A percentile compares a stretch with the other conserved stretches of the same genome.
phyloP scores from a whole-genome alignment of 2,797 vertebrate genomes.

The Anabacerthia variegaticeps region DNA sequence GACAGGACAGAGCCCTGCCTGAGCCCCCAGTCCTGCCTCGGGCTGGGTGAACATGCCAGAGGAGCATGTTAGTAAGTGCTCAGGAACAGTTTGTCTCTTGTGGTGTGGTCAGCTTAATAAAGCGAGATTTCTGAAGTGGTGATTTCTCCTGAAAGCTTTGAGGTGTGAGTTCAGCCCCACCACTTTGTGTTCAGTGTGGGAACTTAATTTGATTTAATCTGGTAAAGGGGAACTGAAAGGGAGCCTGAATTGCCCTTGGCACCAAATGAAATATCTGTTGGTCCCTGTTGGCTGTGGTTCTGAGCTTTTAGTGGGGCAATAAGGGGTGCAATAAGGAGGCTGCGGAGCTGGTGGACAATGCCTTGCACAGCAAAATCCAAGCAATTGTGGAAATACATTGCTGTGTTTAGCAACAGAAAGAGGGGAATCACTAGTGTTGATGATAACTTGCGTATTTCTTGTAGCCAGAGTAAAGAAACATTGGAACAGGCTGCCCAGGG shows the following conservation, averaged over 20 bases:
- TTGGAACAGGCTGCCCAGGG: background rate
- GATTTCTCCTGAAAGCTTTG: background rate
- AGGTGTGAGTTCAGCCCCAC: background rate
- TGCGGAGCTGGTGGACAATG: background rate
- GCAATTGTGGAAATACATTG: background rate
- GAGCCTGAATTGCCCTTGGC: background rate
- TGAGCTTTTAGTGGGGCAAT: background rate
- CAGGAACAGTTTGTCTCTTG: background rate
- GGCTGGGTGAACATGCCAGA: accelerated
- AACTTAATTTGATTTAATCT: background rate
- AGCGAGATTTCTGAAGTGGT: background rate
- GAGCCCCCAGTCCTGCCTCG: background rate
- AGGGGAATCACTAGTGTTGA: background rate
- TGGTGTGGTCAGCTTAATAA: background rate
- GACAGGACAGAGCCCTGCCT: background rate
- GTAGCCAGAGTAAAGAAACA: background rate
- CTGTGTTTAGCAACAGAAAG: background rate
- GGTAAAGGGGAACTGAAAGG: background rate
- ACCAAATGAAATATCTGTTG: background rate
- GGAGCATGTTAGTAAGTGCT: background rate
- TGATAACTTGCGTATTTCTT: background rate
- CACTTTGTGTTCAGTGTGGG: background rate
- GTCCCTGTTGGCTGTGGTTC: background rate
- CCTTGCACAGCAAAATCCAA: background rate
- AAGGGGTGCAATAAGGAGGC: background rate